phyloP scores from a whole-genome alignment of 1,140 invertebrate genomes.

The Samia ricini region DNA sequence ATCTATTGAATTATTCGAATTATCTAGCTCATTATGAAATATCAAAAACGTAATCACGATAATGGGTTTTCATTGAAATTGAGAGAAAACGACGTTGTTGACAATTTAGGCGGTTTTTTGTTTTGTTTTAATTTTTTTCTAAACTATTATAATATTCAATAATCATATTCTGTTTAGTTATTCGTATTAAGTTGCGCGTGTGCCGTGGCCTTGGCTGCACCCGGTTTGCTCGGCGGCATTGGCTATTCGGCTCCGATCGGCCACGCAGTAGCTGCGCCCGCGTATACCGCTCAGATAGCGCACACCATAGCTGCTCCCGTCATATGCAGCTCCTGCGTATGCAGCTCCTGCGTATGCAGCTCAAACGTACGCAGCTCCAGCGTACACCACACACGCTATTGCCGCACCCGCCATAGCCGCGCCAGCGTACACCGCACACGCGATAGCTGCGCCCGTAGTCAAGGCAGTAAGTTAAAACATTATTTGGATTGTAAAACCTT shows the following conservation, averaged over 20 bases:
- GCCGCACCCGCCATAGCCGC: constrained; percentile 14
- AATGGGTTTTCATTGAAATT: too few relatives aligned
- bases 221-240: constrained; percentile 45
- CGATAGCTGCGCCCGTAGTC: constrained; percentile 27
- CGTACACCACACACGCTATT: background rate
- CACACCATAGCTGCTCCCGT: constrained; percentile 28
- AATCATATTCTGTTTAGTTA: constrained; percentile 35
- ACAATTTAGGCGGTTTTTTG: too few relatives aligned
- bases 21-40: too few relatives aligned
- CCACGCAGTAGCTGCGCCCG: constrained; percentile 31
- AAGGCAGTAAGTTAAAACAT: constrained; percentile 27
- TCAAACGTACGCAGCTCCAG: constrained; percentile 22
- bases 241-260: constrained; percentile 42
- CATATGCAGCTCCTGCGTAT: constrained; percentile 16
- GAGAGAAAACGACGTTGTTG: too few relatives aligned
- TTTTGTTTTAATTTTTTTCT: too few relatives aligned
- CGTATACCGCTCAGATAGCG: constrained; percentile 1
- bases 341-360: constrained; percentile 20
- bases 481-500: background rate
- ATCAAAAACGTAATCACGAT: too few relatives aligned
- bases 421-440: constrained; percentile 16
- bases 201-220: constrained; percentile 51
- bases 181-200: constrained; percentile 64
- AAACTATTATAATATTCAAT: background rate
- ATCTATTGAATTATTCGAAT: too few relatives aligned